Evolutionary conservation across 2,113 vertebrate genomes (phyloP), one percentile per base, ranked within the genome.

Genomic region (Mormyrus iriodes): DNA sequence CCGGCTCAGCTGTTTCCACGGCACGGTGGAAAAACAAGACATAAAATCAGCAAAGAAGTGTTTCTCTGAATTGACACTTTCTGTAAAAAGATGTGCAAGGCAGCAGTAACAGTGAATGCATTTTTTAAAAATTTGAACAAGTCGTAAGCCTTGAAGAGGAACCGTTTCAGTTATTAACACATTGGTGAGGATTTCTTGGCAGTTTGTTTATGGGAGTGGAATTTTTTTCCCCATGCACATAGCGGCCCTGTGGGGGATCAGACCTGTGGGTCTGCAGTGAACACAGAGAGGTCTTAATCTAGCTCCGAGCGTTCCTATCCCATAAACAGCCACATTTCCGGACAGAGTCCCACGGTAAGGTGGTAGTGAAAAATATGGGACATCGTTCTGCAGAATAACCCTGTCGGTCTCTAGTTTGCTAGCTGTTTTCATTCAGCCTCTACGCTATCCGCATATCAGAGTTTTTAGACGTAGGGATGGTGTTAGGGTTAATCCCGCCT

Each of bases 31-130:
- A 86, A 86, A 86, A 86, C 85, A 53, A 86, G 49, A 52, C 85
- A 39, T 86, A 39, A 86, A 86, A 86, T 86, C 85, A 86, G 85
- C 85, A 86, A 55, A 86, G 51, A 51, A 53, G 49, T 35, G 51
- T 86, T 86, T 10, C 85, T 53, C 85, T 55, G 85, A 86, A 86
- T 17, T 53, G 85, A 53, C 85, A 53, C 85, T 86, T 86, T 39
- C 17, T 86, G 27, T 42, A 84, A 46, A 84, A 84, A 84, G 82
- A 84, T 84, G 44, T 48, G 9, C 82, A 46, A 48, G 82, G 42
- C 44, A 84, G 82, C 82, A 46, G 44, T 48, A 84, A 84, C 21
- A 24, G 44, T 42, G 19, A 48, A 84, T 3, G 24, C 42, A n/a
- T 46, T n/a, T 24, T 24, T 46, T 44, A 46, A 39, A n/a, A n/a